phyloP scores from a whole-genome alignment of 2,113 vertebrate genomes.

The Microcebus lehilahytsara region DNA sequence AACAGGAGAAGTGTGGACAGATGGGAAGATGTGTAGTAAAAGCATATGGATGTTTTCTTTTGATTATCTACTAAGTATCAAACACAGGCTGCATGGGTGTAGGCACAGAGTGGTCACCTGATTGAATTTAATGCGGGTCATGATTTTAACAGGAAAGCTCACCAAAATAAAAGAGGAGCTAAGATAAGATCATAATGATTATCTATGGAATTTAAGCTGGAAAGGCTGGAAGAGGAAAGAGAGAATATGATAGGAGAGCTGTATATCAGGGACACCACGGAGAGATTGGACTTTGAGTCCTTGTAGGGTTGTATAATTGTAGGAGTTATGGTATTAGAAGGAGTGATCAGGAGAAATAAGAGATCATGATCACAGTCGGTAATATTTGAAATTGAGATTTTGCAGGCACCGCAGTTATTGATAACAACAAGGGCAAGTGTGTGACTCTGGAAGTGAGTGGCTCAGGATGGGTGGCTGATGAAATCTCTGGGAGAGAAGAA shows the following conservation, averaged over 20 bases:
- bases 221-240: background rate
- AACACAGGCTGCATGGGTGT: background rate
- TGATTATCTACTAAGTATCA: background rate
- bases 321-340: background rate
- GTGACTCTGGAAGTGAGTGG: background rate
- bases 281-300: background rate
- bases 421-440: background rate
- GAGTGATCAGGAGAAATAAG: background rate
- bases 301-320: background rate
- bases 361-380: background rate
- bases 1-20: background rate
- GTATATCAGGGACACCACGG: background rate
- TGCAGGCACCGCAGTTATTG: background rate
- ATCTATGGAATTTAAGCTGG: background rate
- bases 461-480: background rate
- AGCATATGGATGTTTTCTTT: background rate
- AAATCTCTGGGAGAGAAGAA: background rate
- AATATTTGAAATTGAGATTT: constrained; percentile 29
- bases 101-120: background rate
- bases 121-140: background rate
- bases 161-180: background rate
- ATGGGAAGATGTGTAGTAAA: background rate
- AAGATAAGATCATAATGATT: background rate
- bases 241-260: background rate
- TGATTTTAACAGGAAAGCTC: background rate